Evolutionary conservation across 1,140 invertebrate genomes (phyloP), one percentile per base, ranked within the genome.

Genomic region (Zaprionus camerounensis): DNA sequence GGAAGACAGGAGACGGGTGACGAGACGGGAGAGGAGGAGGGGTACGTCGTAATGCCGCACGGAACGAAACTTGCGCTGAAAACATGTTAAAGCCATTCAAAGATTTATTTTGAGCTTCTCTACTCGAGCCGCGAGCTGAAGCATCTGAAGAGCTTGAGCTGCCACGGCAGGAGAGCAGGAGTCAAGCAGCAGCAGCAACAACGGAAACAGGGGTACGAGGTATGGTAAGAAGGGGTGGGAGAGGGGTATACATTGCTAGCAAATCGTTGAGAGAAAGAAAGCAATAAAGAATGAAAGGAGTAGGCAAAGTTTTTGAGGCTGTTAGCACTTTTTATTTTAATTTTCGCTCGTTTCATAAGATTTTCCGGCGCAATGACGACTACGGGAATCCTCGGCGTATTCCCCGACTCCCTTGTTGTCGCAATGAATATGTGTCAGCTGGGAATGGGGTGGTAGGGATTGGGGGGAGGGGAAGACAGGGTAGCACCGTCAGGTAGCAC

Each of bases 21-120:
- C 5, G 41, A 17, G 41, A 5, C 7, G n/a, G n/a, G n/a, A 15
- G 41, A 9, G n/a, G 2, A 5, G n/a, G n/a, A 17, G n/a, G 36
- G 73, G 36, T 28, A 38, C 66, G 44, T 49, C 44, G 57, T 34
- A 65, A 56, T 20, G 62, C 49, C 36, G 58, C 63, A 69, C 77
- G 61, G 53, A 58, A 69, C 76, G 56, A 80, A 78, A 80, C 68
- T 79, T 81, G 79, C 55, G 61, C 73, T 76, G 73, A 72, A 80
- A 84, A 80, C 82, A 83, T 81, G 78, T 81, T 78, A 85, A 85
- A 77, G 79, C 79, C 76, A 80, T 81, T 85, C 38, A 65, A 79
- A 80, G 76, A 84, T 79, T 79, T 81, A 84, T 86, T 81, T 81
- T 63, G 57, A 76, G 67, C 55, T 51, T 26, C 49, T n/a, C 46